phyloP scores from a whole-genome alignment of 2,888 invertebrate species.

The Ornithoptera alexandrae region DNA sequence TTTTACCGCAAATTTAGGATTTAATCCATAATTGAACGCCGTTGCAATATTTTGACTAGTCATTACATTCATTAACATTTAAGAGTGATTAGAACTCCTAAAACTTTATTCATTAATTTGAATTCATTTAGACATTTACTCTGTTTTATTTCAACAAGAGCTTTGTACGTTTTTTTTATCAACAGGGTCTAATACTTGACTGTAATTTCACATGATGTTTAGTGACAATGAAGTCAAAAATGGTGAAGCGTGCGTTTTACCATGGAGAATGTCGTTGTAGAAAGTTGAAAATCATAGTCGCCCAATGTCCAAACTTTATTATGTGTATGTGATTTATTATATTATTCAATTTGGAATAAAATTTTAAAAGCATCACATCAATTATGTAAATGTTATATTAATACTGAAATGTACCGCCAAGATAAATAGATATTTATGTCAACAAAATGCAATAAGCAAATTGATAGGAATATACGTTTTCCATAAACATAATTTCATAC shows the following conservation, averaged over 20 bases:
- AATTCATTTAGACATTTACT: neutral
- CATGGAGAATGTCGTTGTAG: slow-evolving; percentile 9
- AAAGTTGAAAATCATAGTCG: slow-evolving; percentile 10
- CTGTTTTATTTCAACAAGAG: too few species aligned
- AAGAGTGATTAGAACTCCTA: neutral
- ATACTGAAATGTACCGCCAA: slow-evolving; percentile 17
- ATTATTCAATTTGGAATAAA: slow-evolving; percentile 12
- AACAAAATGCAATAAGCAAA: slow-evolving; percentile 33
- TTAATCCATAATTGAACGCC: slow-evolving; percentile 24
- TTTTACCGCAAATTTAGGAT: slow-evolving; percentile 21
- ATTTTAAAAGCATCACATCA: neutral
- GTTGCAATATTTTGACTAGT: neutral
- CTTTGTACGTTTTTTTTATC: too few species aligned
- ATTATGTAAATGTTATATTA: neutral
- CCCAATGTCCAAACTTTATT: neutral
- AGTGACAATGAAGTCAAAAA: too few species aligned
- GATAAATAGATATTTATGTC: slow-evolving; percentile 34
- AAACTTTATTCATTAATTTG: neutral
- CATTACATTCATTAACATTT: neutral
- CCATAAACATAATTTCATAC: slow-evolving; percentile 39
- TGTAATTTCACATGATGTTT: too few species aligned
- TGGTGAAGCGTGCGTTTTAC: slow-evolving; percentile 1
- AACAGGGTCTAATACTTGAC: too few species aligned
- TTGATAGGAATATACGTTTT: slow-evolving; percentile 46
- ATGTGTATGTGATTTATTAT: neutral